Percentiles rank a stretch among this genome's conserved stretches.
Conservation (phyloP, 1,140 invertebrate genomes). For the Acyrthosiphon pisum region DNA sequence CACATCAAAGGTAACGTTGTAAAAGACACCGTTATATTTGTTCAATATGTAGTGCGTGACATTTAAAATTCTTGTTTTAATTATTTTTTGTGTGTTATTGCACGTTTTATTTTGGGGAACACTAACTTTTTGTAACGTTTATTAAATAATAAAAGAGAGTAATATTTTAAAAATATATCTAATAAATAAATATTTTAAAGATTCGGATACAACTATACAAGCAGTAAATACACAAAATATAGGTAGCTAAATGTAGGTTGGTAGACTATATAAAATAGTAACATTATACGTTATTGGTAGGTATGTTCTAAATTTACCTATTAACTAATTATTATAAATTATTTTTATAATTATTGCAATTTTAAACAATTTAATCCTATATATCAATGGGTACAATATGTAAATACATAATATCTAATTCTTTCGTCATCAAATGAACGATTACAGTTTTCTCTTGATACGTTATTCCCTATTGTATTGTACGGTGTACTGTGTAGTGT, state of each 20-base stretch:
- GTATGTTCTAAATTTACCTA: not conserved
- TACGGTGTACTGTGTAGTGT: too few species aligned
- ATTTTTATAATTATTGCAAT: not conserved
- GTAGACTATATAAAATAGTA: not conserved
- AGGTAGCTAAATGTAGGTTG: too few species aligned
- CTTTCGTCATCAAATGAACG: too few species aligned
- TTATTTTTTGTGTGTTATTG: not conserved
- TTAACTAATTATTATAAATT: not conserved
- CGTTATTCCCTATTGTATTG: too few species aligned
- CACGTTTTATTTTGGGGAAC: not conserved
- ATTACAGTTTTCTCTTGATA: too few species aligned
- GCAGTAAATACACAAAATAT: not conserved
- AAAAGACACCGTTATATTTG: not conserved
- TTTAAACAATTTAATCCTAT: not conserved
- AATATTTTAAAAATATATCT: not conserved
- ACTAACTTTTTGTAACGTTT: not conserved
- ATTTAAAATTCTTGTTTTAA: not conserved
- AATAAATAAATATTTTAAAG: not conserved
- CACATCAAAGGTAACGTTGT: not conserved
- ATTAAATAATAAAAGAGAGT: not conserved
- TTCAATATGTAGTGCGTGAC: not conserved
- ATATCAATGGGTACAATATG: not conserved
- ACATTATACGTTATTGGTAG: not conserved
- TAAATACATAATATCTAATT: not conserved
- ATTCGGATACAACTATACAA: not conserved